Conservation (phyloP, 1,140 invertebrate species). For the Scaptomyza pallida region DNA sequence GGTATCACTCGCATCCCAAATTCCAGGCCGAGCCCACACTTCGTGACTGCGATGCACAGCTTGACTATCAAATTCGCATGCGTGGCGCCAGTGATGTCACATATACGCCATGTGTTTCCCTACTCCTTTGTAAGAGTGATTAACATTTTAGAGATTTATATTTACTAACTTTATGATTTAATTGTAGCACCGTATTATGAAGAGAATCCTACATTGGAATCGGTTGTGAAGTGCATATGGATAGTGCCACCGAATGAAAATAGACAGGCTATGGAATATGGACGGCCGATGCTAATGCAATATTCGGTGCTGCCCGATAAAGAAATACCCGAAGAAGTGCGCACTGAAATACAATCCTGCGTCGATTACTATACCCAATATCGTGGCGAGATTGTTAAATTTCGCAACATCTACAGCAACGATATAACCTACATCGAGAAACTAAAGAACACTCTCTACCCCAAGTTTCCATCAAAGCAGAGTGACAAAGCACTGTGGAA, state of each 20-base stretch:
- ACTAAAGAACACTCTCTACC: constrained; percentile 88
- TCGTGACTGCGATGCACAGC: constrained; percentile 94
- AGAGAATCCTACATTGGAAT: constrained; percentile 90
- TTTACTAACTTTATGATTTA: too few species aligned
- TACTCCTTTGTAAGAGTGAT: constrained; percentile 93
- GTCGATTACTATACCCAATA: constrained; percentile 92
- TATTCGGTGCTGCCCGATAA: constrained; percentile 93
- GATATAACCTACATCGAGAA: constrained; percentile 92
- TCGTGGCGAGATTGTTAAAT: constrained; percentile 91
- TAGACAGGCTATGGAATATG: constrained; percentile 93
- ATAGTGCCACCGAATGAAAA: constrained; percentile 96
- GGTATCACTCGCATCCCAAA: constrained; percentile 98
- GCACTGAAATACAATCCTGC: constrained; percentile 94
- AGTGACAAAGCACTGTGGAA: constrained; percentile 88
- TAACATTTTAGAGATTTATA: background rate
- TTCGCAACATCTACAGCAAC: constrained; percentile 89
- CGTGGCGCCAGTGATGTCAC: constrained; percentile 94
- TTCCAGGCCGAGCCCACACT: constrained; percentile 94
- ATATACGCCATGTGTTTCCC: constrained; percentile 95
- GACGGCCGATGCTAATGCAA: constrained; percentile 94
- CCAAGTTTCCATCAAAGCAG: constrained; percentile 88
- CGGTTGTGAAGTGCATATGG: constrained; percentile 95
- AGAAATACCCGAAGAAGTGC: constrained; percentile 91
- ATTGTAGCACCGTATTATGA: constrained; percentile 93
- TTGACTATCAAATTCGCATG: constrained; percentile 98